Evolutionary conservation across 2,113 vertebrate species (phyloP), one percentile per base, ranked within the genome.

Genomic region (Himantopus leucocephalus): DNA sequence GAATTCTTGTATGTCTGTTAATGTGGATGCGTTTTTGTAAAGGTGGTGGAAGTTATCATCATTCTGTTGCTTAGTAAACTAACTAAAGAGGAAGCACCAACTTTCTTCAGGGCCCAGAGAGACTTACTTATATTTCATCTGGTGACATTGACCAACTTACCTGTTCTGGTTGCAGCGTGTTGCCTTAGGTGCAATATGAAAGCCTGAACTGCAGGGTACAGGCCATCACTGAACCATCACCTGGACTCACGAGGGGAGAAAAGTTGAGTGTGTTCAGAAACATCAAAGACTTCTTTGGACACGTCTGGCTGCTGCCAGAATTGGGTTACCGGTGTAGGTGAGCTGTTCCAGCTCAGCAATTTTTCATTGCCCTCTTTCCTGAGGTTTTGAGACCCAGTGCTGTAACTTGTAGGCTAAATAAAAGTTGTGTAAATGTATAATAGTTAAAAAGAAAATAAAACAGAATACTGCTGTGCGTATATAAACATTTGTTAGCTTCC

Each of bases 1-100:
- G 74, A 71, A 64, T 55, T 0, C 0, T 8, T 1, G 0, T 35
- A 13, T 0, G 1, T 22, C 68, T 72, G 29, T 35, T 82, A 35
- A 22, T 16, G 15, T 18, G 45, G 41, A 37, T 14, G 8, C 10
- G 68, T 58, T 50, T 79, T 70, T 63, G 8, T 39, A 68, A 63
- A 58, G 6, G 34, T 84, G 12, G 7, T 35, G n/a, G n/a, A 79
- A 58, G 9, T 43, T 66, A 60, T 41, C 12, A 47, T 12, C 41
- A 15, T 60, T 91, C 48, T 62, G 7, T 43, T 73, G n/a, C n/a
- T 76, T 53, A 37, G 29, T 15, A 53, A 86, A 29, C n/a, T 59
- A 30, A 18, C 24, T 59, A 47, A 64, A 93, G 50, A 62, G 29
- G 21, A 81, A 67, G 10, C 6, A 37, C 11, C 39, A 72, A 9